Conservation (phyloP, 2,797 vertebrate genomes). For the Acanthopagrus latus region DNA sequence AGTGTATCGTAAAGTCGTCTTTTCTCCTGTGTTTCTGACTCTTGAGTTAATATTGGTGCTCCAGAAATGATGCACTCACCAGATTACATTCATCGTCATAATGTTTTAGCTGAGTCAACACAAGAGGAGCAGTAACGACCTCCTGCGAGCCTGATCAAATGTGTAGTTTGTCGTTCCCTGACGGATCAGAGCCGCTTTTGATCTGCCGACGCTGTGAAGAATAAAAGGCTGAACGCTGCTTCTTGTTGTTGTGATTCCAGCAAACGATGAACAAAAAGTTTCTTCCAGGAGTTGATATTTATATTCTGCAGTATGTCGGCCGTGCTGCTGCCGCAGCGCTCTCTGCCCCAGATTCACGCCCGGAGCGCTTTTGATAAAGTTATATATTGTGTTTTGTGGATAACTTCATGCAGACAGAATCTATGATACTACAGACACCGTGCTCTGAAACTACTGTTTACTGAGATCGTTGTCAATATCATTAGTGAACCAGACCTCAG, state of each 20-base stretch:
- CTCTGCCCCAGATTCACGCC: constrained; percentile 26
- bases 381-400: constrained; percentile 10
- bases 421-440: neutral
- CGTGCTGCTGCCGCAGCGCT: constrained; percentile 23
- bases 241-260: constrained; percentile 17
- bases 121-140: constrained; percentile 12
- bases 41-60: neutral
- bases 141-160: constrained; percentile 34
- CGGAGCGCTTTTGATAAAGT: constrained; percentile 3
- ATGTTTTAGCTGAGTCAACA: constrained; percentile 21
- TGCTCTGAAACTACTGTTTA: constrained; percentile 7
- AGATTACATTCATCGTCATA: neutral
- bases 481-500: constrained; percentile 14
- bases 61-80: neutral
- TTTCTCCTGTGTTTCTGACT: neutral
- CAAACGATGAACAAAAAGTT: constrained; percentile 12
- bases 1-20: neutral
- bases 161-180: neutral
- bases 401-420: neutral
- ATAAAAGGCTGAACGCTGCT: neutral
- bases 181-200: constrained; percentile 30
- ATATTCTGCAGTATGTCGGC: constrained; percentile 22
- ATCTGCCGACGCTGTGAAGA: constrained; percentile 28
- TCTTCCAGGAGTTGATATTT: constrained; percentile 16
- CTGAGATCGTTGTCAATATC: neutral